Percentiles rank a stretch among this genome's conserved stretches.
Evolutionary conservation across 2,797 vertebrate species (phyloP).

Genomic region (Lepus townsendii): DNA sequence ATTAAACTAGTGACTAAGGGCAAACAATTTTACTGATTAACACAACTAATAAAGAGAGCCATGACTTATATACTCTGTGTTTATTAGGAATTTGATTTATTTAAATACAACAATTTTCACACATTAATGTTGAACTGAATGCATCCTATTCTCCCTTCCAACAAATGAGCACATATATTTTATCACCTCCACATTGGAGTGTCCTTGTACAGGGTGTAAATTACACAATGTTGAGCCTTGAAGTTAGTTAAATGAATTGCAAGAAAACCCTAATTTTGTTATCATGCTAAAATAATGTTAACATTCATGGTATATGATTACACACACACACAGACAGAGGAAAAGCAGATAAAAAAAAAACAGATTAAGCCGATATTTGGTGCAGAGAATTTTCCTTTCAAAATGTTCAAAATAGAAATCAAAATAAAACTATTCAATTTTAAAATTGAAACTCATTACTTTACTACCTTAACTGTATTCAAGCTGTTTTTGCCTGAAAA

Average conservation of each 20-base stretch:
- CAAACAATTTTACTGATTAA: background rate
- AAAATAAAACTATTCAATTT: background rate
- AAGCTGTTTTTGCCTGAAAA: background rate
- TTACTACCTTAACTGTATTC: background rate
- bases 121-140: background rate
- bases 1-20: slow-evolving; percentile 30
- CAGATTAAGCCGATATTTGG: background rate
- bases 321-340: too few species aligned
- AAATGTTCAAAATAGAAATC: background rate
- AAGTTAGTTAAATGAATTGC: background rate
- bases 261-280: background rate
- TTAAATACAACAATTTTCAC: background rate
- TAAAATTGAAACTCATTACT: background rate
- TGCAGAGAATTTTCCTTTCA: background rate
- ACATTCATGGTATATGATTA: background rate
- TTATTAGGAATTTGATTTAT: background rate
- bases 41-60: background rate
- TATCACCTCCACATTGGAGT: background rate
- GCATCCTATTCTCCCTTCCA: fast-evolving
- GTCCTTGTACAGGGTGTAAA: background rate
- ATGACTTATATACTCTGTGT: background rate
- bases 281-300: background rate
- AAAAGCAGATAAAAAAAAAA: too few species aligned
- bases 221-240: background rate
- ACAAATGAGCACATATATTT: background rate